These are phyloP conservation scores for Forbesichthys agassizii DNA, from an alignment of 2,113 vertebrate genomes.

Conservation along the genomic window DNA sequence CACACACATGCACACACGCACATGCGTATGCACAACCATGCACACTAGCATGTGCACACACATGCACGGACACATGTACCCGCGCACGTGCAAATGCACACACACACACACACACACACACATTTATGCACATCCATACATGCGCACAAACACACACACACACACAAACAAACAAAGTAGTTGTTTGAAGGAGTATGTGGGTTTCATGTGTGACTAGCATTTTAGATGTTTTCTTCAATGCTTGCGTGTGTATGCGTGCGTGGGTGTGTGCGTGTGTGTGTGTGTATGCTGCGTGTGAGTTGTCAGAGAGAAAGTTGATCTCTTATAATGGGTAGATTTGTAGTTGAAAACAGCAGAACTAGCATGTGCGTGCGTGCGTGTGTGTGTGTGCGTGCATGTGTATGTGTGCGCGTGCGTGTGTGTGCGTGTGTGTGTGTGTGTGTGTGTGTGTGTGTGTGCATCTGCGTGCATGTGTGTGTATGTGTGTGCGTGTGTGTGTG, in stretches of 20 bases:
- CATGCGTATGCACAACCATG: not conserved
- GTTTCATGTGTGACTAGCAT: constrained; percentile 50
- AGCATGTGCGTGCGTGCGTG: constrained; percentile 17
- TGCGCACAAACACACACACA: constrained; percentile 6
- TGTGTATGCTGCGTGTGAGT: not conserved
- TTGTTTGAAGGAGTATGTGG: constrained; percentile 47
- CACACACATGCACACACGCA: constrained; percentile 4
- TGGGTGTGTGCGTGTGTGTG: constrained; percentile 14
- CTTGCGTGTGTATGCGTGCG: constrained; percentile 4
- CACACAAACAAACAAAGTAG: not conserved
- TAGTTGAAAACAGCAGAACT: not conserved
- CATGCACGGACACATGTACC: not conserved
- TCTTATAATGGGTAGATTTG: not conserved
- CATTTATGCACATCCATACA: not conserved
- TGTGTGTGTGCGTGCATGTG: constrained; percentile 4
- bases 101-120: not conserved
- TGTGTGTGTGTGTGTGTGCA: no score
- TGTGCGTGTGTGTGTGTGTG: no score
- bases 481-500: not conserved
- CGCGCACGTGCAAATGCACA: not conserved
- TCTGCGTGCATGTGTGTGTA: constrained; percentile 32
- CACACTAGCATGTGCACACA: not conserved
- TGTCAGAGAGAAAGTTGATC: not conserved
- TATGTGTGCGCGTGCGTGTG: constrained; percentile 30
- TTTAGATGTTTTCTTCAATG: constrained; percentile 12